Evolutionary conservation across 2,797 vertebrate species (phyloP), one percentile per base, ranked within the genome.

Genomic region (Carapus acus): DNA sequence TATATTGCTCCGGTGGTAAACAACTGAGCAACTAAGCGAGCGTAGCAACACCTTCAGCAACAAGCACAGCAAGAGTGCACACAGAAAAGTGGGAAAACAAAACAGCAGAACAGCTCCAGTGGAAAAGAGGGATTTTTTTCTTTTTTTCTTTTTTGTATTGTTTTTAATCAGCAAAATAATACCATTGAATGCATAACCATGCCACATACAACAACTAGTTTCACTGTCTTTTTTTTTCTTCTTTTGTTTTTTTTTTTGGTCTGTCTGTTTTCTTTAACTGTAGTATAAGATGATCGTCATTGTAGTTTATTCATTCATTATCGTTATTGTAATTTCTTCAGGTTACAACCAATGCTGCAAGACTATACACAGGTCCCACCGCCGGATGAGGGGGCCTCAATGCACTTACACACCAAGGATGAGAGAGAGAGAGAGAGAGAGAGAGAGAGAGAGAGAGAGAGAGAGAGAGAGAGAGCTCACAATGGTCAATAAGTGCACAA

Each of bases 181-280:
- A 91, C 90, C 91, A 93, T 80, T 89, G 87, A 92, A 94, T 92
- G 92, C 91, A 92, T 92, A 93, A 92, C 90, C 96, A 98, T 98
- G 96, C 94, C 91, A 97, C 93, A 90, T 89, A 87, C 89, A 94
- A 93, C 88, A 86, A 82, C 88, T 88, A 93, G 84, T 93, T 78
- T 90, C 88, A 90, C 87, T 87, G 78, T 89, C 82, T 85, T 82
- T 73, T 78, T 46, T 45, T 54, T 58, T 71, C 62, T 86, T 85
- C 38, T 65, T 23, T 70, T n/a, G n/a, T n/a, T n/a, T n/a, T n/a
- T n/a, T n/a, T n/a, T n/a, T n/a, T n/a, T n/a, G n/a, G n/a, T n/a
- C n/a, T n/a, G n/a, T n/a, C n/a, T n/a, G n/a, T n/a, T n/a, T n/a
- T n/a, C n/a, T n/a, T n/a, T n/a, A n/a, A n/a, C n/a, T n/a, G 74